phyloP scores from a whole-genome alignment of 2,888 invertebrate species.

The Xanthorhoe spadicearia region DNA sequence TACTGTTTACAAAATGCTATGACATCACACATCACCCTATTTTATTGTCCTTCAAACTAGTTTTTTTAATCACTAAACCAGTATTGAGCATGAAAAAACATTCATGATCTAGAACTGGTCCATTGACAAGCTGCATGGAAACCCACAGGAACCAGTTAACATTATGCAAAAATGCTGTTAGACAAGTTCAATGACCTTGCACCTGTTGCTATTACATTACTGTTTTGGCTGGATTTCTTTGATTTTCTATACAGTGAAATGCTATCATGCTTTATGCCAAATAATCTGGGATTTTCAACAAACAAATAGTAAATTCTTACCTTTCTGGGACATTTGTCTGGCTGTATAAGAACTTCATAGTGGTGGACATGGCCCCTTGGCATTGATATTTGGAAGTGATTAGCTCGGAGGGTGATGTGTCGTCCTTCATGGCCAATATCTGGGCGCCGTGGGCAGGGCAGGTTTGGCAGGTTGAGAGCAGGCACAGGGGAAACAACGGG shows the following conservation, averaged over 20 bases:
- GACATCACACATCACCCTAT: not conserved
- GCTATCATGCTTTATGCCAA: not conserved
- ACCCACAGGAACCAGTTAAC: conserved; percentile 35
- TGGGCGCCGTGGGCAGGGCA: conserved; percentile 97
- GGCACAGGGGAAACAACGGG: conserved; percentile 87
- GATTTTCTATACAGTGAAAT: conserved; percentile 3
- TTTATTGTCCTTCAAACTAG: not conserved
- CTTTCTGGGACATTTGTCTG: conserved; percentile 99
- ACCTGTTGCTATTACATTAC: conserved; percentile 29
- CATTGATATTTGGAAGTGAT: conserved; percentile 99
- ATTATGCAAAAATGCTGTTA: conserved; percentile 35
- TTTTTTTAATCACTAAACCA: not conserved
- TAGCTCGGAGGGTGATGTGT: conserved; percentile 97
- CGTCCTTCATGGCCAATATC: conserved; percentile 98
- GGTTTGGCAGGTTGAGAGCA: conserved; percentile 93
- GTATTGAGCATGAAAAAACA: conserved; percentile 15
- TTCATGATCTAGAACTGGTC: conserved; percentile 26
- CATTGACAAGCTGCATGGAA: conserved; percentile 22
- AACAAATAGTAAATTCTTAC: conserved; percentile 71
- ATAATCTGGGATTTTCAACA: not conserved
- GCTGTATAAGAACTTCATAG: conserved; percentile 99
- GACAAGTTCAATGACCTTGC: conserved; percentile 37
- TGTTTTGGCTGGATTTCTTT: conserved; percentile 22
- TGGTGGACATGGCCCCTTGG: conserved; percentile 99
- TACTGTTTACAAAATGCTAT: not conserved